phyloP scores from a whole-genome alignment of 2,797 vertebrate species.

The Malurus splendens region DNA sequence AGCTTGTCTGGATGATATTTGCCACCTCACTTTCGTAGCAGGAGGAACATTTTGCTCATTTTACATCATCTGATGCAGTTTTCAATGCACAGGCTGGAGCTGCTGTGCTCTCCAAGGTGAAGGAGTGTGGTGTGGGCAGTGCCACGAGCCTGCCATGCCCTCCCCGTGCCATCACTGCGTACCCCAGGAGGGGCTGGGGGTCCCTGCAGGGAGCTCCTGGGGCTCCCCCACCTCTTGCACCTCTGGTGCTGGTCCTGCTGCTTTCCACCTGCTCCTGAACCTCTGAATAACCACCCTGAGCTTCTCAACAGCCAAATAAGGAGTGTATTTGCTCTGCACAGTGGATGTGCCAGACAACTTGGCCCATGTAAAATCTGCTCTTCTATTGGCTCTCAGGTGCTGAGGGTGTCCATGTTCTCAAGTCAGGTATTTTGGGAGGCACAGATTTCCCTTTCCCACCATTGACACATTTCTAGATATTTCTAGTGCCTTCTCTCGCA shows the following conservation, averaged over 20 bases:
- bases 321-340: accelerated
- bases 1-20: neutral
- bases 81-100: neutral
- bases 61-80: neutral
- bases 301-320: accelerated
- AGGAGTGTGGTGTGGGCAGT: neutral
- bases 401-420: accelerated
- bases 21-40: neutral
- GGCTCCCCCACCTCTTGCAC: neutral
- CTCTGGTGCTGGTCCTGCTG: neutral
- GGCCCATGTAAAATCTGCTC: accelerated
- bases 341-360: accelerated
- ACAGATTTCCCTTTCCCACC: neutral
- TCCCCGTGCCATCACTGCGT: accelerated
- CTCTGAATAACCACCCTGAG: neutral
- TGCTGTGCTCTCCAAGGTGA: neutral
- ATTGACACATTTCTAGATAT: neutral
- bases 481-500: neutral
- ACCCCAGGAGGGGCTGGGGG: neutral
- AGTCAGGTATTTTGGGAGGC: too few relatives aligned
- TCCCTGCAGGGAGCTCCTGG: neutral
- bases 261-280: accelerated
- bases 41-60: neutral
- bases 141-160: accelerated
- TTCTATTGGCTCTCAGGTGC: neutral